Percentiles rank a stretch among this genome's conserved stretches.
Conservation (phyloP, 2,113 vertebrate genomes). For the Myxocyprinus asiaticus region DNA sequence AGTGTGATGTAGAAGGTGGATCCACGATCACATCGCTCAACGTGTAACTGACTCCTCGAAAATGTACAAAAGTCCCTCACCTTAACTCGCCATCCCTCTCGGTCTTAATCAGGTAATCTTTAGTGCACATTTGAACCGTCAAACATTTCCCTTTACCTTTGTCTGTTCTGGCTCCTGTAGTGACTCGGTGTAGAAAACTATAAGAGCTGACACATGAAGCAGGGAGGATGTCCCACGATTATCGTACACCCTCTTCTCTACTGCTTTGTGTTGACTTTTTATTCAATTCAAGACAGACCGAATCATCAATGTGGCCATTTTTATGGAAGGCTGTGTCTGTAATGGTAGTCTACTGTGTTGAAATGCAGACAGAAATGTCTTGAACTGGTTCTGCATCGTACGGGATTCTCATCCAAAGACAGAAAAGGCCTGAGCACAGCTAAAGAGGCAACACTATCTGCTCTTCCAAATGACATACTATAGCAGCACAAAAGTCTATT, state of each 20-base stretch:
- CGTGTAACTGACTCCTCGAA: slow-evolving; percentile 42
- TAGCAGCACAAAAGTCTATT: slow-evolving; percentile 51
- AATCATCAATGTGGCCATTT: slow-evolving; percentile 37
- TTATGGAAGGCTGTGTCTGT: slow-evolving; percentile 44
- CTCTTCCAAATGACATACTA: slow-evolving; percentile 55
- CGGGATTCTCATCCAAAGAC: slow-evolving; percentile 27
- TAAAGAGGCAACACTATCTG: slow-evolving; percentile 38
- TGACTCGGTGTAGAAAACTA: slow-evolving; percentile 18
- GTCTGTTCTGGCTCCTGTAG: slow-evolving; percentile 43
- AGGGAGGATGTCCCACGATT: slow-evolving; percentile 27
- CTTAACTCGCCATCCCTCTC: slow-evolving; percentile 44
- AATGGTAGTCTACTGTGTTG: neutral
- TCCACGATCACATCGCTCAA: neutral
- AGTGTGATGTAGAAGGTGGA: slow-evolving; percentile 75
- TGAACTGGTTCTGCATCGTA: slow-evolving; percentile 26
- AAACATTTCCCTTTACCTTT: slow-evolving; percentile 16
- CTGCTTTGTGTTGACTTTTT: slow-evolving; percentile 24
- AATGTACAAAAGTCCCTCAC: slow-evolving; percentile 54
- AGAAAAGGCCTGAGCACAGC: slow-evolving; percentile 38
- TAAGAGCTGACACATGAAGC: slow-evolving; percentile 8
- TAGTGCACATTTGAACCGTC: slow-evolving; percentile 46
- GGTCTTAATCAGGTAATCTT: slow-evolving; percentile 55
- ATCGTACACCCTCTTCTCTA: slow-evolving; percentile 14
- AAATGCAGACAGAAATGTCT: slow-evolving; percentile 29
- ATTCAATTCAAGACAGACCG: slow-evolving; percentile 15